Evolutionary conservation across 2,797 vertebrate species (phyloP).

Genomic region (Amblyraja radiata): DNA sequence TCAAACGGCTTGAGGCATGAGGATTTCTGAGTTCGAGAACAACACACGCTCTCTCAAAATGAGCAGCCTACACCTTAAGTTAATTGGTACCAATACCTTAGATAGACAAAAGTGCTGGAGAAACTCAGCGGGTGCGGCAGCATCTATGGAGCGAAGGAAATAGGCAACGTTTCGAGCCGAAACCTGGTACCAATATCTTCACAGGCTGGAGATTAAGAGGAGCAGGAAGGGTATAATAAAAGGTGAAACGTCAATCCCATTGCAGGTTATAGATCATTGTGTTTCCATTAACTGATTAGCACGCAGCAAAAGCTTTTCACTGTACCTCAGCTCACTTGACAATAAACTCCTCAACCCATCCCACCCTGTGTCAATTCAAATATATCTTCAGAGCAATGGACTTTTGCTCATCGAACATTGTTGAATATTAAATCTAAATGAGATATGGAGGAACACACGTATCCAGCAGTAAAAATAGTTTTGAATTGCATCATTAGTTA

Average conservation of each 20-base stretch:
- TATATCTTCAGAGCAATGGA: neutral
- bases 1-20: neutral
- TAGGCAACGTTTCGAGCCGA: too few relatives aligned
- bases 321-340: too few relatives aligned
- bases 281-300: too few relatives aligned
- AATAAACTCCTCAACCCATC: too few relatives aligned
- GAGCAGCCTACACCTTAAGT: neutral
- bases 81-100: neutral
- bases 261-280: neutral
- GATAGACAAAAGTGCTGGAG: too few relatives aligned
- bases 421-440: neutral
- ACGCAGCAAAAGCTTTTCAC: too few relatives aligned
- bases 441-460: too few relatives aligned
- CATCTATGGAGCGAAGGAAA: too few relatives aligned
- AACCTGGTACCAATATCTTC: neutral
- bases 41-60: neutral
- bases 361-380: neutral
- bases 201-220: neutral
- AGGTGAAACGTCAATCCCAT: neutral
- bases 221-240: neutral
- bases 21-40: neutral
- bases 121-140: too few relatives aligned
- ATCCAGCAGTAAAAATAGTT: neutral
- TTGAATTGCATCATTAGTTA: neutral
- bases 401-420: neutral